phyloP scores from a whole-genome alignment of 37 sponge, comb jelly and placozoan species.

The Spongia lamella region DNA sequence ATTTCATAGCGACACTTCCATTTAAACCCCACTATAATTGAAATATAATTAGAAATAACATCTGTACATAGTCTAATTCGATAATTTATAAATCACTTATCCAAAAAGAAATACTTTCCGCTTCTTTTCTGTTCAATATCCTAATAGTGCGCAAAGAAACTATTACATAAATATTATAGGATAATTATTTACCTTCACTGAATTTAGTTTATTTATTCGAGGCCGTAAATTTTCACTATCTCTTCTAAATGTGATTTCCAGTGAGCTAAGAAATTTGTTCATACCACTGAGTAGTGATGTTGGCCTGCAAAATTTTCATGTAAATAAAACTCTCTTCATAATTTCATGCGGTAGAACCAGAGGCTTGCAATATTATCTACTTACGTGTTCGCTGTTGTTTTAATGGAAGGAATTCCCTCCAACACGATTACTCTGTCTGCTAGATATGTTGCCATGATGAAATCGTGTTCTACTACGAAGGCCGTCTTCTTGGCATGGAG shows the following conservation, averaged over 20 bases:
- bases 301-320: conserved; percentile 48
- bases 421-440: conserved; percentile 97
- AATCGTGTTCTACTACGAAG: conserved; percentile 99
- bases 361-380: background rate
- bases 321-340: background rate
- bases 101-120: conserved; percentile 96
- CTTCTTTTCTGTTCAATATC: conserved; percentile 93
- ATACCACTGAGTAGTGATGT: conserved; percentile 87
- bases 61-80: background rate
- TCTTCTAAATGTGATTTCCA: conserved; percentile 95
- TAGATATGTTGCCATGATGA: conserved; percentile 99
- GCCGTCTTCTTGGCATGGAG: conserved; percentile 99
- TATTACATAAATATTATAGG: background rate
- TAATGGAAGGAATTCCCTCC: conserved; percentile 91
- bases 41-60: no score
- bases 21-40: no score
- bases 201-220: conserved; percentile 92
- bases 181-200: conserved; percentile 82
- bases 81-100: conserved; percentile 42
- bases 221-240: conserved; percentile 95
- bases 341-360: background rate
- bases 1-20: conserved; percentile 50
- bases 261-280: conserved; percentile 88
- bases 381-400: conserved; percentile 76
- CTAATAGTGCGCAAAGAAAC: conserved; percentile 18